A percentile compares a stretch with the other conserved stretches of the same genome.
Evolutionary conservation across 2,888 invertebrate species (phyloP).

Genomic region (Orthosia cruda): DNA sequence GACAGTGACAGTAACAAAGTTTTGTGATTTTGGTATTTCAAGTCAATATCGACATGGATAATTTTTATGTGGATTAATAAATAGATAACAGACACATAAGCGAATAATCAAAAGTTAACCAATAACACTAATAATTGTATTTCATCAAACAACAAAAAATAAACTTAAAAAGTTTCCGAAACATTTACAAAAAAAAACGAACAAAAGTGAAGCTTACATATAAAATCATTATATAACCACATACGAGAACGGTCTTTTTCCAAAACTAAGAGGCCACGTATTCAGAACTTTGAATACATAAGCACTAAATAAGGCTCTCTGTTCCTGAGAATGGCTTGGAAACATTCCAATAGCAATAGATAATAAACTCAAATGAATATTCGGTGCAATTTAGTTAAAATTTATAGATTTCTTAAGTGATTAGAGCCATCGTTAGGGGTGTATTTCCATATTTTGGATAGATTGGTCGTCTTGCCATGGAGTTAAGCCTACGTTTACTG

Average conservation of each 20-base stretch:
- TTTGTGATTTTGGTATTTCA: too few relatives aligned
- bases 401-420: conserved; percentile 54
- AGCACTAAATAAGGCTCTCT: conserved; percentile 41
- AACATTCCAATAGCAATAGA: conserved; percentile 45
- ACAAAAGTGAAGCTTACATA: not conserved
- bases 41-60: too few relatives aligned
- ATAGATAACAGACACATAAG: too few relatives aligned
- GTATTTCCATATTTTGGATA: conserved; percentile 54
- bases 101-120: too few relatives aligned
- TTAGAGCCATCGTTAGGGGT: conserved; percentile 27
- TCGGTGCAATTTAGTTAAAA: conserved; percentile 48
- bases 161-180: too few relatives aligned
- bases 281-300: conserved; percentile 43
- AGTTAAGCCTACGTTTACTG: conserved; percentile 4
- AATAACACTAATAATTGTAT: too few relatives aligned
- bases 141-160: too few relatives aligned
- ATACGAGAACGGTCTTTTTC: conserved; percentile 15
- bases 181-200: not conserved
- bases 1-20: too few relatives aligned
- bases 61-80: too few relatives aligned
- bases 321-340: conserved; percentile 33
- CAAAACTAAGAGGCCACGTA: conserved; percentile 16
- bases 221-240: conserved; percentile 11
- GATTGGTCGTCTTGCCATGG: conserved; percentile 28
- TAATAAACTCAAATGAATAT: conserved; percentile 54